These are phyloP conservation scores for Brachionus asplanchnoidis DNA, from an alignment of 1,140 invertebrate genomes.

Conservation along the genomic window DNA sequence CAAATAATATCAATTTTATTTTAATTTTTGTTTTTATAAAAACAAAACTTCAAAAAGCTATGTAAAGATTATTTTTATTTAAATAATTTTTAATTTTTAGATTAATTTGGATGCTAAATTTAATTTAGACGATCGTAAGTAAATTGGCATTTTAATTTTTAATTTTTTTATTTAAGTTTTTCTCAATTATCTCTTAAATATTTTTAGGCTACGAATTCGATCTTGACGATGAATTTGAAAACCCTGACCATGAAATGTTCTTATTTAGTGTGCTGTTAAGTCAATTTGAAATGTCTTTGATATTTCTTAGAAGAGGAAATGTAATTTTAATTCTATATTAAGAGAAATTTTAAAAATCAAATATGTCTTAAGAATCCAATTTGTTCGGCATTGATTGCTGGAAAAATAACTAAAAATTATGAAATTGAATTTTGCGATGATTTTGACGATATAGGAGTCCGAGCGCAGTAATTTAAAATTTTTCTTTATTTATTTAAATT, in stretches of 20 bases:
- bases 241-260: constrained; percentile 29
- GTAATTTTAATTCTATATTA: neutral
- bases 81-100: no score
- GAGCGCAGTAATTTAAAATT: neutral
- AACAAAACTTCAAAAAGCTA: no score
- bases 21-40: no score
- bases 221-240: neutral
- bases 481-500: neutral
- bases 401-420: constrained; percentile 11
- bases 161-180: no score
- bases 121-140: neutral
- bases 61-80: no score
- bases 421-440: neutral
- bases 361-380: constrained; percentile 7
- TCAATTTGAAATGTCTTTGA: constrained; percentile 7
- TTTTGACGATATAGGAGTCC: neutral
- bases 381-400: neutral
- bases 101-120: neutral
- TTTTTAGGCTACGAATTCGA: neutral
- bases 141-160: no score
- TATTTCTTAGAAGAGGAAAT: neutral
- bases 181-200: no score
- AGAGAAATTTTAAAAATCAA: neutral
- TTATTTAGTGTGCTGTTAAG: neutral
- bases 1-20: no score